Conservation (phyloP, 2,113 vertebrate species). For the Gobiocypris rarus region DNA sequence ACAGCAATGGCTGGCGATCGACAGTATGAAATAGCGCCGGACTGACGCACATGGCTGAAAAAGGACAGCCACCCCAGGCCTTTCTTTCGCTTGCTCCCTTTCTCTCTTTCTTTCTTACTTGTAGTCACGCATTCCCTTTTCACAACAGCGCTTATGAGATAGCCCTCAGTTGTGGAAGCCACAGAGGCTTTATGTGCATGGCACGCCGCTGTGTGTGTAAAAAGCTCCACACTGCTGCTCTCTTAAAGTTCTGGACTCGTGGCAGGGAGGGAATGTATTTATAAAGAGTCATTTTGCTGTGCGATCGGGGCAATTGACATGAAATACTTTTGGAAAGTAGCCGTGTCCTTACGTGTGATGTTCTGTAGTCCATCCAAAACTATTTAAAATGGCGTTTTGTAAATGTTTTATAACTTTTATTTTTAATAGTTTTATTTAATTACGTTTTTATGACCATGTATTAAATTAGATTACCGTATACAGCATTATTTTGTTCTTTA, state of each 20-base stretch:
- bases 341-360: not conserved
- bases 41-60: constrained; percentile 61
- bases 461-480: not conserved
- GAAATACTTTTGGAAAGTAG: not conserved
- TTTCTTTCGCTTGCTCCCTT: constrained; percentile 40
- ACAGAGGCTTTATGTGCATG: constrained; percentile 24
- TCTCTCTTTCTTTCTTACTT: constrained; percentile 48
- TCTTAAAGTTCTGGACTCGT: not conserved
- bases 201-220: not conserved
- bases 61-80: constrained; percentile 55
- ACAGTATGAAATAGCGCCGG: constrained; percentile 65
- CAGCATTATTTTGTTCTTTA: not conserved
- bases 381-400: not conserved
- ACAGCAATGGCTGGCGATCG: constrained; percentile 56
- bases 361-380: not conserved
- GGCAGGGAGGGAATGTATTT: not conserved
- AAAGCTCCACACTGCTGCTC: not conserved
- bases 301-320: not conserved
- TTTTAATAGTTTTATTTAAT: too few relatives aligned
- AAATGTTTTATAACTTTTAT: not conserved
- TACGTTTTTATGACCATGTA: too few relatives aligned
- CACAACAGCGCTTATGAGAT: constrained; percentile 62
- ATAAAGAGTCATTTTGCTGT: not conserved
- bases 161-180: constrained; percentile 65
- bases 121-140: constrained; percentile 65